Conservation (phyloP, 2,113 vertebrate genomes). For the Picathartes gymnocephalus region DNA sequence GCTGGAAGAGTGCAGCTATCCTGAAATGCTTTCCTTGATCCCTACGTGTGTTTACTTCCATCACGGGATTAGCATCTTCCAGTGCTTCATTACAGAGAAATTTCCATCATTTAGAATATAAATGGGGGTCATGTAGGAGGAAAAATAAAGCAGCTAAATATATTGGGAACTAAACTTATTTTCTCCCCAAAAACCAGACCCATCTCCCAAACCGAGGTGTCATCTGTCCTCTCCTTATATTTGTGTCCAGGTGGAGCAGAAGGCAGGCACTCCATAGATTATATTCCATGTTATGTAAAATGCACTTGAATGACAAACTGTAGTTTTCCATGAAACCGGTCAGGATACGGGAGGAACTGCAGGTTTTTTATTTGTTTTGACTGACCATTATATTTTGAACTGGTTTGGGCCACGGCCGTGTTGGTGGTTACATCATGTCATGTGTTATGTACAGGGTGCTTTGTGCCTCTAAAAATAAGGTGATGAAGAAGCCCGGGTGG, state of each 20-base stretch:
- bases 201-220: neutral
- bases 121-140: neutral
- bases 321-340: slow-evolving; percentile 46
- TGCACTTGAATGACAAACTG: slow-evolving; percentile 39
- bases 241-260: neutral
- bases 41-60: neutral
- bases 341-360: slow-evolving; percentile 49
- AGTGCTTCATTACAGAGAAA: neutral
- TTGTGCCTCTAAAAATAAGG: slow-evolving; percentile 73
- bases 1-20: neutral
- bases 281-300: slow-evolving; percentile 42
- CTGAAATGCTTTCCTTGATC: neutral
- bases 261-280: neutral
- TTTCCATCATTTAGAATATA: neutral
- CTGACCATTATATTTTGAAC: slow-evolving; percentile 50
- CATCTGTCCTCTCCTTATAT: neutral
- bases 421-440: slow-evolving; percentile 72
- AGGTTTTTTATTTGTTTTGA: slow-evolving; percentile 39
- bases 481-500: slow-evolving; percentile 54
- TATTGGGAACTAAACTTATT: neutral
- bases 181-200: neutral
- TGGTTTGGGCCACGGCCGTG: slow-evolving; percentile 46
- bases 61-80: neutral
- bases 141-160: neutral
- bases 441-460: slow-evolving; percentile 67